Conservation (phyloP, 2,797 vertebrate genomes). For the Sebastes trivittatus region DNA sequence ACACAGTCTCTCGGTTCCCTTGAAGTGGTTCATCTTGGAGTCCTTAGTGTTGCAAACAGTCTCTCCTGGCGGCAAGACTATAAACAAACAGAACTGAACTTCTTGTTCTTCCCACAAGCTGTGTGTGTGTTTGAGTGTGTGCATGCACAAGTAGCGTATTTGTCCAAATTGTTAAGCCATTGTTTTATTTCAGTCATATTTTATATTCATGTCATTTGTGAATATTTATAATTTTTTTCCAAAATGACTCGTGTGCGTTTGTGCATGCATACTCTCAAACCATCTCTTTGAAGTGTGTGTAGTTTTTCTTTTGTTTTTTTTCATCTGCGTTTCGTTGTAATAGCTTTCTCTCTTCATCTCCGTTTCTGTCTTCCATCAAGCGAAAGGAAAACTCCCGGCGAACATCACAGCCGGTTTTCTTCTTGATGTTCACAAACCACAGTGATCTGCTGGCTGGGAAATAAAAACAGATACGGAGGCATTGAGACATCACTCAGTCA, state of each 20-base stretch:
- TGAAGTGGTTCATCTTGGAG: conserved; percentile 55
- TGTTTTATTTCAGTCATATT: conserved; percentile 2
- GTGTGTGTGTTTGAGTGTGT: conserved; percentile 1
- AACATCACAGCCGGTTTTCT: conserved; percentile 24
- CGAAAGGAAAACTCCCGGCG: conserved; percentile 21
- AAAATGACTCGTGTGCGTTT: neutral
- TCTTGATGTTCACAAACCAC: conserved; percentile 37
- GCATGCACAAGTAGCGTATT: neutral
- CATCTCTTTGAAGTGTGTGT: conserved; percentile 36
- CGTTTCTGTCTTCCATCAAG: conserved; percentile 52
- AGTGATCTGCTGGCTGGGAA: conserved; percentile 19
- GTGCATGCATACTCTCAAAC: neutral
- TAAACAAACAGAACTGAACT: conserved; percentile 56
- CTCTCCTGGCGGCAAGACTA: conserved; percentile 51
- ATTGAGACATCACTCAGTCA: conserved; percentile 34
- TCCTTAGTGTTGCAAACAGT: conserved; percentile 36
- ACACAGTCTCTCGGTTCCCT: neutral
- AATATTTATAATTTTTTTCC: neutral
- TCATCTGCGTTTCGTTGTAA: conserved; percentile 57
- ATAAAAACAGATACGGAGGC: conserved; percentile 27
- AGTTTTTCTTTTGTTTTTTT: neutral
- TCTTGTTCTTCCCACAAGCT: conserved; percentile 28
- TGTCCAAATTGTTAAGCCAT: neutral
- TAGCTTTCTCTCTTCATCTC: neutral
- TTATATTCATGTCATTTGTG: neutral